Conservation (phyloP, 2,888 invertebrate species). For the Drosophila quasianomalipes region DNA sequence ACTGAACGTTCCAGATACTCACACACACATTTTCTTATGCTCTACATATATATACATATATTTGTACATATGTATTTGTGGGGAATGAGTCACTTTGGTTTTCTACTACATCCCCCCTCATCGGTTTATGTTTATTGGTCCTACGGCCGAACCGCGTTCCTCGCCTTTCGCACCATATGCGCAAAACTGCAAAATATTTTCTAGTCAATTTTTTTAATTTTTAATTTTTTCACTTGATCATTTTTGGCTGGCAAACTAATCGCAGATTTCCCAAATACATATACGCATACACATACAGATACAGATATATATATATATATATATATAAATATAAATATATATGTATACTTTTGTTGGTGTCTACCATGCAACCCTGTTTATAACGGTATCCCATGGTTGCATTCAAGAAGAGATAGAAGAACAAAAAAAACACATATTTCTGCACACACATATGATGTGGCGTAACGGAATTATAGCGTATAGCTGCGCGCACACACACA, state of each 20-base stretch:
- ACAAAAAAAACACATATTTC: conserved; percentile 30
- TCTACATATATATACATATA: neutral
- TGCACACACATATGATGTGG: conserved; percentile 51
- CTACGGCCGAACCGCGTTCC: neutral
- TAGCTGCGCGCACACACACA: conserved; percentile 26
- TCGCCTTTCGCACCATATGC: neutral
- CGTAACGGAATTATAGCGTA: conserved; percentile 60
- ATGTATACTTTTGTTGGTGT: conserved; percentile 4
- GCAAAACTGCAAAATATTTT: conserved; percentile 42
- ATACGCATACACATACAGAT: neutral
- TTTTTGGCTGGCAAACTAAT: conserved; percentile 15
- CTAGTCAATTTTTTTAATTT: conserved; percentile 4
- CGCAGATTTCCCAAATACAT: conserved; percentile 11
- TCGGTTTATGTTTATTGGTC: neutral
- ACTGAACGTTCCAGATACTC: conserved; percentile 54
- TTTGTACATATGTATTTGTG: neutral
- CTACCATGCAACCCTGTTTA: conserved; percentile 18
- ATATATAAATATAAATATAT: neutral
- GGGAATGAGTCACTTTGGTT: conserved; percentile 46
- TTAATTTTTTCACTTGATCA: conserved; percentile 15
- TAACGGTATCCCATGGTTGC: conserved; percentile 51
- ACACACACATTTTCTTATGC: conserved; percentile 37
- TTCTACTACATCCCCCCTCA: neutral
- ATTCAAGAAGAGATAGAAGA: conserved; percentile 7
- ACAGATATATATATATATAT: conserved; percentile 4